A percentile compares a stretch with the other conserved stretches of the same genome.
phyloP scores from a whole-genome alignment of 2,888 invertebrate species.

The Metellina segmentata region DNA sequence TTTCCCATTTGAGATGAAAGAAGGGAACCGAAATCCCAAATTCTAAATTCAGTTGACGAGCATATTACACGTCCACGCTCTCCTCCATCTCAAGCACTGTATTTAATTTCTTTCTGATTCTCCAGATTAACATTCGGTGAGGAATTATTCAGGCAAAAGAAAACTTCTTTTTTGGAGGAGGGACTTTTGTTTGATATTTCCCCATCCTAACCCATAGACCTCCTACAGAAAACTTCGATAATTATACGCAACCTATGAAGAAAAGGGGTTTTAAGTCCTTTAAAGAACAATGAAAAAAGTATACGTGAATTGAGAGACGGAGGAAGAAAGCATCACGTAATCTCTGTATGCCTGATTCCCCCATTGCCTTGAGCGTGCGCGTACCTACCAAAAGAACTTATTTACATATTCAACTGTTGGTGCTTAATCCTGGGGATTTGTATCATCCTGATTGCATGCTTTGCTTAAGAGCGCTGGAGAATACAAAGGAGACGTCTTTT shows the following conservation, averaged over 20 bases:
- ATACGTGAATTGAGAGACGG: not conserved
- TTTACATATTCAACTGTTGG: slow-evolving; percentile 65
- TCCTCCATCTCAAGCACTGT: slow-evolving; percentile 23
- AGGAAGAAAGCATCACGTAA: slow-evolving; percentile 34
- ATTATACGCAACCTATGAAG: slow-evolving; percentile 58
- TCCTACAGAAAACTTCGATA: slow-evolving; percentile 54
- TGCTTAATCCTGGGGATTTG: slow-evolving; percentile 67
- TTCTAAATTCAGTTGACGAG: slow-evolving; percentile 61
- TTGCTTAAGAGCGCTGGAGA: slow-evolving; percentile 31
- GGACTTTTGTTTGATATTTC: slow-evolving; percentile 32
- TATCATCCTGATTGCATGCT: slow-evolving; percentile 65
- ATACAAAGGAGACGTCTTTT: slow-evolving; percentile 33
- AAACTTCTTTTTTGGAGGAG: slow-evolving; percentile 4
- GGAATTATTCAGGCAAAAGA: slow-evolving; percentile 43
- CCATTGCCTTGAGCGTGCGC: slow-evolving; percentile 15
- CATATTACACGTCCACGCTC: slow-evolving; percentile 24
- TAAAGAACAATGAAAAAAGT: slow-evolving; percentile 32
- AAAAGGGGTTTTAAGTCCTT: slow-evolving; percentile 53
- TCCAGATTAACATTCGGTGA: slow-evolving; percentile 64
- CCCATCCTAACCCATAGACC: not conserved
- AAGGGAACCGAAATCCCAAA: slow-evolving; percentile 31
- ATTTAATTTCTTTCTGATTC: slow-evolving; percentile 70
- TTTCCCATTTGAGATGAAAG: slow-evolving; percentile 68
- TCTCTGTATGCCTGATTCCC: slow-evolving; percentile 71
- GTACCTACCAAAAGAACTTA: slow-evolving; percentile 64